phyloP scores from a whole-genome alignment of 1,140 invertebrate genomes.

The Psix sp. region DNA sequence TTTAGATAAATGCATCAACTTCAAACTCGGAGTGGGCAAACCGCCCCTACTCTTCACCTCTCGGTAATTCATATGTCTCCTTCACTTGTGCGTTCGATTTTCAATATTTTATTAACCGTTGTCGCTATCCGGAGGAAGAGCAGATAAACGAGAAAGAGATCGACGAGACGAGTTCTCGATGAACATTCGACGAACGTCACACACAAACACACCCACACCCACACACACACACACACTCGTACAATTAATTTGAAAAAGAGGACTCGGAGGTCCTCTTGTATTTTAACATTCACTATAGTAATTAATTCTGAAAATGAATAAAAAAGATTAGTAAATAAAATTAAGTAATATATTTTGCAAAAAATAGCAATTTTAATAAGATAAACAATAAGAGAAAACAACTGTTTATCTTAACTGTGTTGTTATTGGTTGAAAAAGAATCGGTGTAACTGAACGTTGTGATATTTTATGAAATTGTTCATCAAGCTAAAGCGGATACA shows the following conservation, averaged over 20 bases:
- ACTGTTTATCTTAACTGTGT: no score
- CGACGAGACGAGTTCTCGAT: constrained; percentile 40
- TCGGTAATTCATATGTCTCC: no score
- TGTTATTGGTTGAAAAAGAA: not conserved
- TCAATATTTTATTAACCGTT: no score
- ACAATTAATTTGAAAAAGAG: constrained; percentile 31
- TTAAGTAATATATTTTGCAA: no score
- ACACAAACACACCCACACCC: no score
- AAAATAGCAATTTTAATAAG: no score
- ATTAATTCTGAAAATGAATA: no score
- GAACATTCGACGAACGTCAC: constrained; percentile 51
- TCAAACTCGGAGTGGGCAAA: constrained; percentile 70
- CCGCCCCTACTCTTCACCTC: constrained; percentile 73
- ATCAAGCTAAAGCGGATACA: constrained; percentile 36
- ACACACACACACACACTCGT: not conserved
- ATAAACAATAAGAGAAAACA: no score
- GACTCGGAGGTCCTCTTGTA: constrained; percentile 30
- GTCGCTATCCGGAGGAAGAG: no score
- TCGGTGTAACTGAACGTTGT: not conserved
- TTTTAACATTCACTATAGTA: no score
- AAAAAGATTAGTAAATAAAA: no score
- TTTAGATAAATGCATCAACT: constrained; percentile 75
- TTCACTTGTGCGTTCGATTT: no score
- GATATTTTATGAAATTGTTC: constrained; percentile 42
- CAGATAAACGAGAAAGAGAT: constrained; percentile 20